These are phyloP conservation scores for Dryobates pubescens DNA, from an alignment of 2,797 vertebrate genomes.

Conservation along the genomic window DNA sequence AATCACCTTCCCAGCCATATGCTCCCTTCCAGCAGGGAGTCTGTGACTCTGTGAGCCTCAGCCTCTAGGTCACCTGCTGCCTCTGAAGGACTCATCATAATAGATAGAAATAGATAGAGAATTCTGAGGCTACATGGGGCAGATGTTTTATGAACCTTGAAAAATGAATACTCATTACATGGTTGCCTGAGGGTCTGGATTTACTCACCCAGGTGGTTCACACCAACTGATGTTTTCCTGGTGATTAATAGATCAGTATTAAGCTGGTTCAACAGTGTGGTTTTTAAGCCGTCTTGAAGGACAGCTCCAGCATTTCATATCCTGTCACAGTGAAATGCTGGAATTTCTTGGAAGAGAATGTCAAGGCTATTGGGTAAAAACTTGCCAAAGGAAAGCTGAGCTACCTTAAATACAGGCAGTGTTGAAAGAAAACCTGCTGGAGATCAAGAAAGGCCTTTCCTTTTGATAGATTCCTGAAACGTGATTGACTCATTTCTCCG, in stretches of 20 bases:
- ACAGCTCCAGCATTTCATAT: background rate
- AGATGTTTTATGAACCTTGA: slow-evolving; percentile 14
- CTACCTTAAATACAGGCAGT: background rate
- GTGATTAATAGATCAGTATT: background rate
- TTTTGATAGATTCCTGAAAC: background rate
- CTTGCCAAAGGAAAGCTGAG: background rate
- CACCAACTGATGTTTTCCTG: slow-evolving; percentile 10
- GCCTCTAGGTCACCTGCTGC: background rate
- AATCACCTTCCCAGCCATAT: accelerated
- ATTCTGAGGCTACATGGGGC: background rate
- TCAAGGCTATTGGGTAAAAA: background rate
- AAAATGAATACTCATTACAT: slow-evolving; percentile 32
- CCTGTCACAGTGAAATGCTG: background rate
- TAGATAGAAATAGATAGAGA: background rate
- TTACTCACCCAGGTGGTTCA: background rate
- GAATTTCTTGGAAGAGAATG: background rate
- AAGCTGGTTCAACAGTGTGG: background rate
- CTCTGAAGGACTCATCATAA: background rate
- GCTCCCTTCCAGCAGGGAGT: background rate
- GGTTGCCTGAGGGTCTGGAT: slow-evolving; percentile 31
- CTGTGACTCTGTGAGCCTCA: background rate
- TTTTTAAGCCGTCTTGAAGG: background rate
- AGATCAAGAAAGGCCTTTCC: background rate
- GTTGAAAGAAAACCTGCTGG: background rate
- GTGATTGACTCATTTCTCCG: background rate